phyloP scores from a whole-genome alignment of 2,888 invertebrate species.

The Aleiodes leptofemur region DNA sequence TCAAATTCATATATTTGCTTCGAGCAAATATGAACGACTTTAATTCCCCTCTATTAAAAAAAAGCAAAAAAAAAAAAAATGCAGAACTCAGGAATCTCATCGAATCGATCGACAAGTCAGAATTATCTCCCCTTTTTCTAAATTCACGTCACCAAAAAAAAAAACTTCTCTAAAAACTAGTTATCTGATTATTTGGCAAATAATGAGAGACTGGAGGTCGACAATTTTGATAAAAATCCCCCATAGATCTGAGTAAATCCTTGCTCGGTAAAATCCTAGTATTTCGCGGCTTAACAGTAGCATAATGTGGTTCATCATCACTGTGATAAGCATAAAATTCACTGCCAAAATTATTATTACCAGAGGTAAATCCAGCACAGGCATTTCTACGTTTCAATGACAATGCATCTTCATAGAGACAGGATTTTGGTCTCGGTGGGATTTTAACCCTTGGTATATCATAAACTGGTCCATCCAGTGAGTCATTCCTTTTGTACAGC shows the following conservation, averaged over 20 bases:
- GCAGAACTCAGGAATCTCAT: not conserved
- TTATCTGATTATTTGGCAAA: not conserved
- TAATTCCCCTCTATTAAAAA: not conserved
- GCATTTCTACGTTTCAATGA: constrained; percentile 55
- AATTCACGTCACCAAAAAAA: not conserved
- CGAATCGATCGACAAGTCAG: constrained; percentile 1
- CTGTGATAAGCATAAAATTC: constrained; percentile 49
- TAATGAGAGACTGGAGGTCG: constrained; percentile 1
- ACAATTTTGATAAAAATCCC: constrained; percentile 13
- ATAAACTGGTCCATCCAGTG: constrained; percentile 48
- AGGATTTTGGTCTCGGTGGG: constrained; percentile 54
- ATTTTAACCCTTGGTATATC: constrained; percentile 55
- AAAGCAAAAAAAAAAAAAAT: not conserved
- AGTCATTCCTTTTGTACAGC: constrained; percentile 1
- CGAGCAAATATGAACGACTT: constrained; percentile 19
- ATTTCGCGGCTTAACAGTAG: constrained; percentile 58
- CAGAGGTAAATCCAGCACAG: not conserved
- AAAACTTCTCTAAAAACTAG: not conserved
- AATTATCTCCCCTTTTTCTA: not conserved
- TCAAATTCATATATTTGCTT: constrained; percentile 13
- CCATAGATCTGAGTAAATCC: constrained; percentile 48
- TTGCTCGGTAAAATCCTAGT: constrained; percentile 39
- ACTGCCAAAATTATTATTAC: not conserved
- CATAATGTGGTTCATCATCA: constrained; percentile 51
- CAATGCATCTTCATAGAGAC: constrained; percentile 59